Conservation (phyloP, 2,113 vertebrate genomes). For the Tachuris rubrigastra region DNA sequence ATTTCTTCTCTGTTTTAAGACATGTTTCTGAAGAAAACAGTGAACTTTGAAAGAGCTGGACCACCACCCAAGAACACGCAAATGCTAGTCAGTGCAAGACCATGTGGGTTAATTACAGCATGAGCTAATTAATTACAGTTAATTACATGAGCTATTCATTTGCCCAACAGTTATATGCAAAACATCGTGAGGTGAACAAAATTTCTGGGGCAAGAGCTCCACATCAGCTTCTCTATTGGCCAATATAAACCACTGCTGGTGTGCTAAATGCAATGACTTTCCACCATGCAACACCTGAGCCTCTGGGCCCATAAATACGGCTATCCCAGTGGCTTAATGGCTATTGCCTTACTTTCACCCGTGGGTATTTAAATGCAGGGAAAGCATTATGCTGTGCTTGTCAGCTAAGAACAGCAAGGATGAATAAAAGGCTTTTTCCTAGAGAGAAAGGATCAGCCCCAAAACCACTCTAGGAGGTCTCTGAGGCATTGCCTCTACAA, state of each 20-base stretch:
- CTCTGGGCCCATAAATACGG: fast-evolving
- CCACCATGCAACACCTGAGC: not conserved
- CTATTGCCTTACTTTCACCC: not conserved
- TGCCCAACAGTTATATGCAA: not conserved
- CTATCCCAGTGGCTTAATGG: not conserved
- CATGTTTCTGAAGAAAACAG: not conserved
- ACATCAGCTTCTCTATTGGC: not conserved
- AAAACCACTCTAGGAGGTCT: not conserved
- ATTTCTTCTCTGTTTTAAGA: not conserved
- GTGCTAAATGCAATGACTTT: not conserved
- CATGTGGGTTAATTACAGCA: not conserved
- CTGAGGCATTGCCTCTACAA: not conserved
- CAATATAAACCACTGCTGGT: not conserved
- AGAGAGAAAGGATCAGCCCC: not conserved
- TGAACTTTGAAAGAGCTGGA: not conserved
- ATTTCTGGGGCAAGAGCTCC: not conserved
- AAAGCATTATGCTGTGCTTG: not conserved
- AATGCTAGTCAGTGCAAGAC: not conserved
- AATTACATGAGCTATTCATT: not conserved
- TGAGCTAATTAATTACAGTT: no score
- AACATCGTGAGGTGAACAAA: not conserved
- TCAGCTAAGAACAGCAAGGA: not conserved
- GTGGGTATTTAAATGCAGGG: not conserved
- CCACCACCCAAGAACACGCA: not conserved
- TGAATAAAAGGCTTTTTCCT: not conserved